Percentiles rank a stretch among this genome's conserved stretches.
Evolutionary conservation across 1,140 invertebrate genomes (phyloP).

Genomic region (Plectrocnemia conspersa): DNA sequence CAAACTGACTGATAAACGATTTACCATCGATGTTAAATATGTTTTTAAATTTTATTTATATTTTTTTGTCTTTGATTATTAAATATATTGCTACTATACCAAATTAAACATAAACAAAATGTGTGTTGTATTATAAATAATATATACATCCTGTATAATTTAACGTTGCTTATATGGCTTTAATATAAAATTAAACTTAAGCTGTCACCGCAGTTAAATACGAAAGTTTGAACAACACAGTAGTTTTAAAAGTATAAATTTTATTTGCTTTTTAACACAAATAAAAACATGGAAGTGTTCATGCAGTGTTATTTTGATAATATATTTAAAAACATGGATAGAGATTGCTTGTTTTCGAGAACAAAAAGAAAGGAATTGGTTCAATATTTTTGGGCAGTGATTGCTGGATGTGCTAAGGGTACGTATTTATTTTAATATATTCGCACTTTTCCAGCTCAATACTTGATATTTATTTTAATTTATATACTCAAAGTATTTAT

Average conservation of each 20-base stretch:
- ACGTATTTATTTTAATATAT: background rate
- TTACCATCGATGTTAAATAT: too few relatives aligned
- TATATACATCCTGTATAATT: too few relatives aligned
- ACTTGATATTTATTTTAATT: background rate
- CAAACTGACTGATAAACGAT: too few relatives aligned
- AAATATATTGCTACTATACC: too few relatives aligned
- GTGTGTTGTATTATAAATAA: too few relatives aligned
- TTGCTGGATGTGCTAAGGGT: conserved; percentile 62
- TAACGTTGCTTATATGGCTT: too few relatives aligned
- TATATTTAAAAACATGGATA: conserved; percentile 58
- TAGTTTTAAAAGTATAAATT: background rate
- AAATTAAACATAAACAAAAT: too few relatives aligned
- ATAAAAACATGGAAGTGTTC: conserved; percentile 59
- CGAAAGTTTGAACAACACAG: conserved; percentile 12
- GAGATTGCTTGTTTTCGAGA: conserved; percentile 59
- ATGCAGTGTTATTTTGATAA: conserved; percentile 67
- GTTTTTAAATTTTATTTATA: too few relatives aligned
- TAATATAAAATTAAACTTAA: too few relatives aligned
- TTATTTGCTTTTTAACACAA: conserved; percentile 1
- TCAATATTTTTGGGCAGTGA: conserved; percentile 65
- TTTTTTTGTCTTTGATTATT: too few relatives aligned
- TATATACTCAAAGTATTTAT: background rate
- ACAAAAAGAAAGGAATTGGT: conserved; percentile 60
- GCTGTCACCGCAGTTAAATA: too few relatives aligned
- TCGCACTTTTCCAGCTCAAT: background rate